Conservation (phyloP, 2,113 vertebrate genomes). For the Chloropsis cyanopogon region DNA sequence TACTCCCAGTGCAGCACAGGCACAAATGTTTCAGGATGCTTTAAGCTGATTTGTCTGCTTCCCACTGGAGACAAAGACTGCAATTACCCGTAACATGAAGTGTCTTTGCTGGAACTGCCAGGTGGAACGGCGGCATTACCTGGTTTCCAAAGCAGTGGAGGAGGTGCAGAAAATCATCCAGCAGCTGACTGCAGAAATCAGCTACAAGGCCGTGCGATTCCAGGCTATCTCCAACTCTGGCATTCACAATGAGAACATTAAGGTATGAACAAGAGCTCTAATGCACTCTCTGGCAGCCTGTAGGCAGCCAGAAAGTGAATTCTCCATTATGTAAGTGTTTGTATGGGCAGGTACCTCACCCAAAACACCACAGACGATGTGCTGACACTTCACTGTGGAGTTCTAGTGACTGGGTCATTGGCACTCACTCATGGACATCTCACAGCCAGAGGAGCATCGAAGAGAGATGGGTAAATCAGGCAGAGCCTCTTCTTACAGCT, state of each 20-base stretch:
- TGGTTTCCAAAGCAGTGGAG: conserved; percentile 75
- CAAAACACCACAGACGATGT: rapidly evolving
- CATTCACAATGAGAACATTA: conserved; percentile 77
- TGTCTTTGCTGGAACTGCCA: conserved; percentile 42
- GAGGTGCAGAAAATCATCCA: conserved; percentile 79
- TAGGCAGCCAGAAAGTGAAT: neutral
- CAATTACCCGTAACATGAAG: neutral
- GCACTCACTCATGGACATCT: neutral
- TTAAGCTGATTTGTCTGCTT: neutral
- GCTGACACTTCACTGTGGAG: neutral
- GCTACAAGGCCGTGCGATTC: conserved; percentile 77
- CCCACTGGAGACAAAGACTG: neutral
- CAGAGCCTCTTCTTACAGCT: neutral
- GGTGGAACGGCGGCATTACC: conserved; percentile 71
- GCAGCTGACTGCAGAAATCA: conserved; percentile 76
- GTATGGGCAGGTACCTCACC: neutral
- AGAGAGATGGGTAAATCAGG: neutral
- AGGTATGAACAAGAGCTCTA: conserved; percentile 59
- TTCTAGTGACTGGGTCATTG: neutral
- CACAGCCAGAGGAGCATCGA: neutral
- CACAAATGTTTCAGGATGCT: neutral
- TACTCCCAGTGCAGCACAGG: neutral
- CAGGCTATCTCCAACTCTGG: conserved; percentile 77
- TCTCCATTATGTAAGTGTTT: neutral
- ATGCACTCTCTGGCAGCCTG: neutral